A percentile compares a stretch with the other conserved stretches of the same genome.
These are phyloP conservation scores for Porites evermanni DNA, from an alignment of 92 coral and sea anemone species.

Conservation along the genomic window DNA sequence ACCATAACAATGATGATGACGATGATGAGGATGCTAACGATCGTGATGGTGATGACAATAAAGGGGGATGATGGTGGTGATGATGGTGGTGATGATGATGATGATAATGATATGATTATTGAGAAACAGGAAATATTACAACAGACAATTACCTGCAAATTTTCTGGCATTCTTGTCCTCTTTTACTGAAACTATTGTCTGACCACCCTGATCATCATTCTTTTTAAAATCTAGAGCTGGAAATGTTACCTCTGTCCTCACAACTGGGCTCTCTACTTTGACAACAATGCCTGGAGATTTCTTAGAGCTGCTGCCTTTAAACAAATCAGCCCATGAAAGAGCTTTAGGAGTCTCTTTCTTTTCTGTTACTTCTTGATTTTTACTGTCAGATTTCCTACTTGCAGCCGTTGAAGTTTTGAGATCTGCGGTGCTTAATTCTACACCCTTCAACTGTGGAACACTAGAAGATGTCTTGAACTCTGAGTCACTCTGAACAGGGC, in stretches of 20 bases:
- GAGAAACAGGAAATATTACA: neutral
- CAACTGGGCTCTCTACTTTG: constrained; percentile 24
- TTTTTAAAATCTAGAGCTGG: constrained; percentile 28
- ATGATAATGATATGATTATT: neutral
- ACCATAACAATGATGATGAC: no score
- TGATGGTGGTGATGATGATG: no score
- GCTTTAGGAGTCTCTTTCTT: constrained; percentile 38
- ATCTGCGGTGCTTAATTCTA: neutral
- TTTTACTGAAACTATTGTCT: constrained; percentile 51
- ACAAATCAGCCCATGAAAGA: constrained; percentile 90
- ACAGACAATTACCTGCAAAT: constrained; percentile 68
- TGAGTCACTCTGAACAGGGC: constrained; percentile 73
- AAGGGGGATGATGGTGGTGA: no score
- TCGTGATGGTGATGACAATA: no score
- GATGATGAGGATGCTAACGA: no score
- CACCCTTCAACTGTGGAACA: neutral
- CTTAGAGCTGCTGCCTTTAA: constrained; percentile 70
- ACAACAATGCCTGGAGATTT: constrained; percentile 55
- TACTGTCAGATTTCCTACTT: neutral
- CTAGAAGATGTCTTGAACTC: constrained; percentile 21
- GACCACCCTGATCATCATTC: constrained; percentile 55
- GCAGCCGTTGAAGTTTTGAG: neutral
- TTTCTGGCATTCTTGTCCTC: constrained; percentile 75
- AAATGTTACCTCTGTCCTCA: constrained; percentile 13
- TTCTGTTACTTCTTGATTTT: neutral